These are phyloP conservation scores for Istiophorus platypterus DNA, from an alignment of 2,113 vertebrate genomes.

Conservation along the genomic window DNA sequence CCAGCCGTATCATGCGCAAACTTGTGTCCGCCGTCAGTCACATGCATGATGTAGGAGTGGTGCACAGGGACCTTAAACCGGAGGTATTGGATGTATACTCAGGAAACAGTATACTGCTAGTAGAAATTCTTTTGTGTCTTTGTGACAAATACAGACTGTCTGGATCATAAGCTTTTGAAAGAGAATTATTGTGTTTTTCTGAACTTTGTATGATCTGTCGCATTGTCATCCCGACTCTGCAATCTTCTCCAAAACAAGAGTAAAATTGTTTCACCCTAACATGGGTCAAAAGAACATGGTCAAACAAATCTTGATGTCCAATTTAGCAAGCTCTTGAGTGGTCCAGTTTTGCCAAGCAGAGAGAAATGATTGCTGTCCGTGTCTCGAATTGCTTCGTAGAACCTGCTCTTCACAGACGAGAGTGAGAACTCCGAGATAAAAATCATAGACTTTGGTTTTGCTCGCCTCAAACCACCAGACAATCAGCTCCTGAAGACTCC, in stretches of 20 bases:
- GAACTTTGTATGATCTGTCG: conserved; percentile 38
- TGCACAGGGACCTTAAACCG: conserved; percentile 96
- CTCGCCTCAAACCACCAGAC: conserved; percentile 96
- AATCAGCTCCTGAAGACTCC: conserved; percentile 98
- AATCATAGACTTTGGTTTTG: conserved; percentile 98
- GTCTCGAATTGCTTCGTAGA: conserved; percentile 84
- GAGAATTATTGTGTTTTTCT: conserved; percentile 62
- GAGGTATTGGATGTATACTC: conserved; percentile 85
- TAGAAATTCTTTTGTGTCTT: conserved; percentile 16
- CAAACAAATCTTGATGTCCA: conserved; percentile 52
- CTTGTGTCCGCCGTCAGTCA: conserved; percentile 97
- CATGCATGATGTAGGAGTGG: conserved; percentile 98
- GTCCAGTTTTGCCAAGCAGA: conserved; percentile 35
- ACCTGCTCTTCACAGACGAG: conserved; percentile 97
- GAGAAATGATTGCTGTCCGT: conserved; percentile 66
- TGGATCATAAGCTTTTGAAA: conserved; percentile 32
- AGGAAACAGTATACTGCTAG: neutral
- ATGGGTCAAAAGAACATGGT: conserved; percentile 55
- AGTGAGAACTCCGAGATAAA: conserved; percentile 97
- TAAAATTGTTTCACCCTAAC: conserved; percentile 61
- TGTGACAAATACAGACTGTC: conserved; percentile 30
- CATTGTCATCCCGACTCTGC: conserved; percentile 48
- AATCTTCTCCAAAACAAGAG: conserved; percentile 52
- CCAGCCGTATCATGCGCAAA: conserved; percentile 95
- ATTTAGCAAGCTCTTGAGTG: conserved; percentile 58